A percentile compares a stretch with the other conserved stretches of the same genome.
Conservation (phyloP, 2,888 invertebrate genomes). For the Sialis lutaria region DNA sequence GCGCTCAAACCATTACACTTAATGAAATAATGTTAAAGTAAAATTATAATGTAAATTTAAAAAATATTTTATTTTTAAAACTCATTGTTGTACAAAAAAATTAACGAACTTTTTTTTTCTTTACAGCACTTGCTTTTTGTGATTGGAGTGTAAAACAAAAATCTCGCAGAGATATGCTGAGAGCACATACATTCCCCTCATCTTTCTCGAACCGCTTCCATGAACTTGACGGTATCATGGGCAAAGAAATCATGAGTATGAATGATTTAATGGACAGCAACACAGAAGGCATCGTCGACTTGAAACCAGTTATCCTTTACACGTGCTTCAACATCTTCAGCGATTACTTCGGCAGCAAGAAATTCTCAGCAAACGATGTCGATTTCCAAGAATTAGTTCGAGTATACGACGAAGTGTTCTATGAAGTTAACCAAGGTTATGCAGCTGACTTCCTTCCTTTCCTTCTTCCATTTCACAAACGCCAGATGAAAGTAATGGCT, state of each 20-base stretch:
- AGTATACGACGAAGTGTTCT: constrained; percentile 44
- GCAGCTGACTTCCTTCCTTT: constrained; percentile 46
- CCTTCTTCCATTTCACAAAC: constrained; percentile 32
- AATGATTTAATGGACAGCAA: constrained; percentile 16
- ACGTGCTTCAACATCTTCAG: constrained; percentile 42
- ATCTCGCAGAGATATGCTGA: constrained; percentile 36
- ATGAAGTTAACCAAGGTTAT: constrained; percentile 49
- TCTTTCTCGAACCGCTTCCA: constrained; percentile 33
- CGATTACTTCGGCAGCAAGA: constrained; percentile 38
- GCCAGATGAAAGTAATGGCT: constrained; percentile 30
- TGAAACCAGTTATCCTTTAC: constrained; percentile 30
- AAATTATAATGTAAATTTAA: not conserved
- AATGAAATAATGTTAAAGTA: too few species aligned
- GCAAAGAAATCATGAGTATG: constrained; percentile 22
- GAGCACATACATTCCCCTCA: constrained; percentile 37
- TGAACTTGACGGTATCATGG: constrained; percentile 30
- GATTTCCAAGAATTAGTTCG: constrained; percentile 30
- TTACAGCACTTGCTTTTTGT: constrained; percentile 47
- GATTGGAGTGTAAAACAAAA: constrained; percentile 49
- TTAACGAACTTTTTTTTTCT: constrained; percentile 8
- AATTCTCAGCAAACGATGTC: constrained; percentile 25
- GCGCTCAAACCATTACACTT: too few species aligned
- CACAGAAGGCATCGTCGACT: constrained; percentile 13
- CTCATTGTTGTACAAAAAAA: not conserved
- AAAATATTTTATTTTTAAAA: not conserved